A percentile compares a stretch with the other conserved stretches of the same genome.
These are phyloP conservation scores for Galerucella calmariensis DNA, from an alignment of 2,888 invertebrate species.

Conservation along the genomic window DNA sequence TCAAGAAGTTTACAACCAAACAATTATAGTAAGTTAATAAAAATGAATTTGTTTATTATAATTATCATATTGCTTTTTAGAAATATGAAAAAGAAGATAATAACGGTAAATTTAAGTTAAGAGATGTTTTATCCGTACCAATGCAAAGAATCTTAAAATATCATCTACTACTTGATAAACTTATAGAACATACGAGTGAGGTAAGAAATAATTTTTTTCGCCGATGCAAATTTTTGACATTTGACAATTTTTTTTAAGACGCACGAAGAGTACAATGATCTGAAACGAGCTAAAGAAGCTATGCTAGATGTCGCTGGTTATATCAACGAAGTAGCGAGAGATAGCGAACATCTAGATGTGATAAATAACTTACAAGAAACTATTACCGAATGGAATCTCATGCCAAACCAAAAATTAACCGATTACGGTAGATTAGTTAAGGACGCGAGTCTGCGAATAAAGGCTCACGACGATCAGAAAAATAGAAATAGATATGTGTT, in stretches of 20 bases:
- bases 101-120: conserved; percentile 92
- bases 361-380: conserved; percentile 91
- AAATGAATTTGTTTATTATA: conserved; percentile 9
- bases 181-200: conserved; percentile 86
- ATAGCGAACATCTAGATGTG: conserved; percentile 91
- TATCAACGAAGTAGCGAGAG: conserved; percentile 97
- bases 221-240: background rate
- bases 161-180: conserved; percentile 90
- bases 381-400: conserved; percentile 81
- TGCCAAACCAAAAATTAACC: conserved; percentile 82
- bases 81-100: conserved; percentile 94
- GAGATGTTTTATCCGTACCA: conserved; percentile 96
- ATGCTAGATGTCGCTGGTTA: conserved; percentile 98
- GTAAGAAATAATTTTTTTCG: conserved; percentile 64
- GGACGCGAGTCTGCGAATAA: conserved; percentile 94
- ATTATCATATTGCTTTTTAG: conserved; percentile 66
- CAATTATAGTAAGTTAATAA: conserved; percentile 72
- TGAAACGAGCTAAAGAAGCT: conserved; percentile 90
- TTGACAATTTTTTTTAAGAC: conserved; percentile 66
- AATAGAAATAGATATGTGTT: conserved; percentile 90
- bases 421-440: conserved; percentile 92
- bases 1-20: conserved; percentile 74
- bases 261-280: conserved; percentile 84
- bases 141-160: conserved; percentile 99
- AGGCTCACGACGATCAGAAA: conserved; percentile 89